phyloP scores from a whole-genome alignment of 64 coral and sea anemone species.

The Orbicella faveolata region DNA sequence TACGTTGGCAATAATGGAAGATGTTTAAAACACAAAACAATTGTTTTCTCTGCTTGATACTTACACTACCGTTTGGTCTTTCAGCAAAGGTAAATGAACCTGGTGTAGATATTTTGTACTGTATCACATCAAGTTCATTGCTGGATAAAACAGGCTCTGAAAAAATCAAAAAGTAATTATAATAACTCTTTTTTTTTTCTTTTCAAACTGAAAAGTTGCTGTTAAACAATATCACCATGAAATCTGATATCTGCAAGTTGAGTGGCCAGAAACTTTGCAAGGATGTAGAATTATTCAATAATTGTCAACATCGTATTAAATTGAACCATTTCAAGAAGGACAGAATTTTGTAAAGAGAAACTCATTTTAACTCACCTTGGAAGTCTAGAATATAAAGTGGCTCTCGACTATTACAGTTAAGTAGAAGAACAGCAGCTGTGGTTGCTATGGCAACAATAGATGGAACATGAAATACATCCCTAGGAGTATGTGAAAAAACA shows the following conservation, averaged over 20 bases:
- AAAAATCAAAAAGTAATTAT: conserved; percentile 12
- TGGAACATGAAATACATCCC: conserved; percentile 84
- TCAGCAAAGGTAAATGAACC: conserved; percentile 90
- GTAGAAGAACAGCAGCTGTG: conserved; percentile 67
- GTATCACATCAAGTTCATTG: conserved; percentile 75
- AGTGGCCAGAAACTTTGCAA: not conserved
- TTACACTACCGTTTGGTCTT: conserved; percentile 19
- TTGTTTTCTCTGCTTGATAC: not conserved
- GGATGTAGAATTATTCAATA: not conserved
- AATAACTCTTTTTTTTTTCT: not conserved
- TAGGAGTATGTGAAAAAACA: conserved; percentile 14
- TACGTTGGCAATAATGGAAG: too few relatives aligned
- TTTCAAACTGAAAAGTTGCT: not conserved
- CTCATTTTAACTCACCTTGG: conserved; percentile 44
- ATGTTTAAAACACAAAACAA: not conserved
- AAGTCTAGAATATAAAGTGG: conserved; percentile 75
- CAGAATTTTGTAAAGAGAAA: not conserved
- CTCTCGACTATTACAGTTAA: conserved; percentile 94
- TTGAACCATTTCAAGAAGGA: not conserved
- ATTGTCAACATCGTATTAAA: not conserved
- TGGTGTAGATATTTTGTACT: conserved; percentile 69
- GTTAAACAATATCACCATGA: not conserved
- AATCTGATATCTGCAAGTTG: not conserved
- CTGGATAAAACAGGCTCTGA: conserved; percentile 83
- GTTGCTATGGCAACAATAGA: conserved; percentile 77